Base-by-base conservation (phyloP, 1,140 invertebrate genomes). In the Drosophila azteca region DNA sequence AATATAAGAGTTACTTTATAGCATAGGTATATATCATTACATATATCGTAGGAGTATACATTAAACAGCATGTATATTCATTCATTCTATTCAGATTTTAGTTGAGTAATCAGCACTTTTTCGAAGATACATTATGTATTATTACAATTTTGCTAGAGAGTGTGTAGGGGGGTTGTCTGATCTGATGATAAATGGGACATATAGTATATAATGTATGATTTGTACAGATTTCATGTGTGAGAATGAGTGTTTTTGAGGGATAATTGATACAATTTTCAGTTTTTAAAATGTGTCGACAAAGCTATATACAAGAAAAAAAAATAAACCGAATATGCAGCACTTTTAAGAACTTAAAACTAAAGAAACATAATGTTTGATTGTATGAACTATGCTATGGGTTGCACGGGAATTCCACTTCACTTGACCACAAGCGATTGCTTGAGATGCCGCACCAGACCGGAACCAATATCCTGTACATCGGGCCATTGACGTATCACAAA, bases 401-500 rank as follows among this genome's bases (percentile, higher is more conserved):
- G 55, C 22, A 50, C 15, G 63, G 29, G 5, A 49, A 41, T 39
- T 64, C 52, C 64, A 73, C 48, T 80, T 80, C 69, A 91, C 74
- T 92, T 92, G 50, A 92, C 91, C 76, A 92, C 94, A 82, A 95
- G 92, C 63, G 94, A 94, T 91, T 95, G 93, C 92, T 95, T 95
- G 70, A 95, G 93, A 90, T 94, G 94, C 78, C 94, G 93, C 92
- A 95, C 94, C 65, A 95, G 92, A 76, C 95, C 94, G 77, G 94
- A 93, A 39, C 94, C 94, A 80, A 96, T 94, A 78, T 96, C 96
- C 82, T 95, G 94, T 57, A 97, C 94, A 92, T 97, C 97, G 39
- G 96, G 96, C 96, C 96, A 97, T 91, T 97, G 96, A 90, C 96
- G 95, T 91, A 97, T 93, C 66, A 97, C 94, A 93, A 97, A 95